Percentiles rank a stretch among this genome's conserved stretches.
Conservation (phyloP, 2,797 vertebrate species). For the Semaprochilodus insignis region DNA sequence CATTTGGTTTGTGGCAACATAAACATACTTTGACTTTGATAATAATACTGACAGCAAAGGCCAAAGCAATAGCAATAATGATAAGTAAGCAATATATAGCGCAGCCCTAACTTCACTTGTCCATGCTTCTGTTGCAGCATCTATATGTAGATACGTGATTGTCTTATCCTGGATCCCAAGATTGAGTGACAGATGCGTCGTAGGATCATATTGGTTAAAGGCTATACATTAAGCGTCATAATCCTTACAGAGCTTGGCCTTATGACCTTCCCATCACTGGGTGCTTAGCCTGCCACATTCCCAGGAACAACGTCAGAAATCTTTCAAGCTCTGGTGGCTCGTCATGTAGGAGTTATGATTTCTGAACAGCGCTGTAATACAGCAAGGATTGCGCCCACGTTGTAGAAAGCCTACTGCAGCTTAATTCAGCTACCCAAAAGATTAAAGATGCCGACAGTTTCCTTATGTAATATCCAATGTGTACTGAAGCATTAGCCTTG, state of each 20-base stretch:
- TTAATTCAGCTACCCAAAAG: background rate
- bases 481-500: slow-evolving; percentile 1
- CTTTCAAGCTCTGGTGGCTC: background rate
- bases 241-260: background rate
- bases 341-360: background rate
- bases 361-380: background rate
- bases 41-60: no score
- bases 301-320: background rate
- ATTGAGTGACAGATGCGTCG: background rate
- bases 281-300: background rate
- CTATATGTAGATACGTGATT: no score
- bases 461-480: background rate
- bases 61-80: no score
- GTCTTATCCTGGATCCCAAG: background rate
- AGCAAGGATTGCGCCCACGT: background rate
- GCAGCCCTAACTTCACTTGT: background rate
- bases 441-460: slow-evolving; percentile 15
- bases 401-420: background rate
- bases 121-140: background rate
- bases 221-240: slow-evolving; percentile 2
- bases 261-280: background rate
- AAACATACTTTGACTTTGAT: no score
- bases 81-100: background rate
- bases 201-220: background rate
- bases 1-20: no score